Evolutionary conservation across 2,113 vertebrate genomes (phyloP), one percentile per base, ranked within the genome.

Genomic region (Odontesthes bonariensis): DNA sequence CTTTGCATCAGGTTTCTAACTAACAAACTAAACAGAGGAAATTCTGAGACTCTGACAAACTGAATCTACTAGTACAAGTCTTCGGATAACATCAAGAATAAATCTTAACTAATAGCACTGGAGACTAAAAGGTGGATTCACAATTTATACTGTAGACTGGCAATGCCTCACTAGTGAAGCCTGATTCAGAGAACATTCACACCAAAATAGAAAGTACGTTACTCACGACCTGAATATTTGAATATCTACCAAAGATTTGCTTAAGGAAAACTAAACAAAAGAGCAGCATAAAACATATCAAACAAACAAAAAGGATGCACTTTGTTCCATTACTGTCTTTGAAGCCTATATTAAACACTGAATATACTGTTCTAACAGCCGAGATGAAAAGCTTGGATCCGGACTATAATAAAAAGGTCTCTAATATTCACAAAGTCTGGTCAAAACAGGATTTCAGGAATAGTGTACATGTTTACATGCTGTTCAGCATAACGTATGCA

Each of bases 61-160:
- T 92, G 58, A 70, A 78, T 67, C 59, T 86, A 82, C 62, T 79
- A 55, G 86, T 31, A 79, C 62, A 88, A 17, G 91, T 47, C 67
- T 84, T 75, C 65, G 83, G 74, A 71, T 90, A 86, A 89, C 84
- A 92, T 86, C 79, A 84, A 81, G 81, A 63, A 81, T 65, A 77
- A 32, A 59, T 79, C 47, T 40, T 72, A n/a, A 77, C 63, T 67
- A 53, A 80, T 60, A 77, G 88, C 86, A 85, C 61, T 73, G 64
- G 71, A 93, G 84, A 92, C 71, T 86, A 90, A 90, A 92, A 88
- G 49, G 42, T 73, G 77, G 88, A 87, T 46, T 89, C 52, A 77
- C 77, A 78, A 75, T 71, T 55, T 44, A 74, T 74, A 51, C 17
- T 70, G 55, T 16, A 63, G 60, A 53, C 47, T 69, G 69, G 75